Conservation (phyloP, 1,140 invertebrate species). For the Diuraphis noxia region DNA sequence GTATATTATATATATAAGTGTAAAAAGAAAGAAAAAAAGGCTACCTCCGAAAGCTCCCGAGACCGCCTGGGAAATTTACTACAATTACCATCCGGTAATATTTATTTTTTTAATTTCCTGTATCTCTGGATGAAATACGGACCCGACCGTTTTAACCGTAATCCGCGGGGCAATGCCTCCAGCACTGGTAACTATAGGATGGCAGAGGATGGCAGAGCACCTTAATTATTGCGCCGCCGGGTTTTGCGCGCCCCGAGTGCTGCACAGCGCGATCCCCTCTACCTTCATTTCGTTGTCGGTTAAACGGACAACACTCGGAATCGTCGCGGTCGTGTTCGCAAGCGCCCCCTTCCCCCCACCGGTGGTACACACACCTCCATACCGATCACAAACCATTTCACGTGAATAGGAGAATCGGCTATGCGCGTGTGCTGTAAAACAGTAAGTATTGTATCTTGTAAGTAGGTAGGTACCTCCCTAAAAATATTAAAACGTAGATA, state of each 20-base stretch:
- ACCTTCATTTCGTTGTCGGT: constrained; percentile 39
- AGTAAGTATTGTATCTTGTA: too few relatives aligned
- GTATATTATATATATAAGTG: neutral
- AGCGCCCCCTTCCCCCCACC: too few relatives aligned
- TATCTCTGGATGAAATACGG: constrained; percentile 49
- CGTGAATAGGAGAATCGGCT: neutral
- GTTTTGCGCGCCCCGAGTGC: constrained; percentile 11
- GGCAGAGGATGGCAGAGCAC: neutral
- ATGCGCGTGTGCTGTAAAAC: too few relatives aligned
- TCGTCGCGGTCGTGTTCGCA: neutral
- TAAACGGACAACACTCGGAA: constrained; percentile 31
- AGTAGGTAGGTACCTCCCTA: too few relatives aligned
- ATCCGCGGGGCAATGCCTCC: neutral
- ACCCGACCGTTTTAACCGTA: constrained; percentile 47
- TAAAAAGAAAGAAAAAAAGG: neutral
- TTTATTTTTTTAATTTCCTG: constrained; percentile 53
- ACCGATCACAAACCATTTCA: neutral
- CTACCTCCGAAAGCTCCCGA: constrained; percentile 37
- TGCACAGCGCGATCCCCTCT: constrained; percentile 12
- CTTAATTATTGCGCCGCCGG: constrained; percentile 47
- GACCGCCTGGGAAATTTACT: constrained; percentile 47
- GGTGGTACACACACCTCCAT: too few relatives aligned
- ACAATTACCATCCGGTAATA: constrained; percentile 52
- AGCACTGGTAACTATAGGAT: neutral
- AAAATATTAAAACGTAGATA: too few relatives aligned